phyloP scores from a whole-genome alignment of 2,888 invertebrate genomes.

The Mythimna lalbum region DNA sequence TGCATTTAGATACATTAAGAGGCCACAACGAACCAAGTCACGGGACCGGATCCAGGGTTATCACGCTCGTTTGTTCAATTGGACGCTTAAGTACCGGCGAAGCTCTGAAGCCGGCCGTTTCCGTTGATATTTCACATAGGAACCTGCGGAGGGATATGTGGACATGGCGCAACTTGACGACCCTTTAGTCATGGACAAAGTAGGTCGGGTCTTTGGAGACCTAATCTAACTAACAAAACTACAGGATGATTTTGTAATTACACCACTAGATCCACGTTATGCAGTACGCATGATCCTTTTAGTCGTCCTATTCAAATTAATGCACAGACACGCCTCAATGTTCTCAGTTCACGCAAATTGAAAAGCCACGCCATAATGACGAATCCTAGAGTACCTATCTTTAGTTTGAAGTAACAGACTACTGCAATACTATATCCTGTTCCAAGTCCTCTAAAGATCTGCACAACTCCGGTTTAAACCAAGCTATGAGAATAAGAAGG shows the following conservation, averaged over 20 bases:
- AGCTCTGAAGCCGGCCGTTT: constrained; percentile 81
- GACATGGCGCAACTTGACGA: constrained; percentile 54
- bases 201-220: constrained; percentile 20
- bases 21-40: constrained; percentile 75
- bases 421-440: constrained; percentile 7
- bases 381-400: neutral
- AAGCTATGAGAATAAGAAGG: constrained; percentile 32
- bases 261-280: constrained; percentile 3
- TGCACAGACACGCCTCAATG: constrained; percentile 16
- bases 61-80: constrained; percentile 88
- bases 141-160: constrained; percentile 64
- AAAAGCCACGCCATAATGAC: neutral
- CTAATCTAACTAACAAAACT: neutral
- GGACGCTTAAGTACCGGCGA: constrained; percentile 80
- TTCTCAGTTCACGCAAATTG: neutral
- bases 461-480: constrained; percentile 59
- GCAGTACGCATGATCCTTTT: neutral
- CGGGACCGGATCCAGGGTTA: constrained; percentile 86
- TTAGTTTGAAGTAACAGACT: neutral
- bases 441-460: constrained; percentile 24
- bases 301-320: constrained; percentile 13
- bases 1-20: constrained; percentile 68
- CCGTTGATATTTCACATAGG: constrained; percentile 83
- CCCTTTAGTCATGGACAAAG: constrained; percentile 17
- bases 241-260: constrained; percentile 9